Evolutionary conservation across 2,888 invertebrate species (phyloP).

Genomic region (Cacoxenus indagator): DNA sequence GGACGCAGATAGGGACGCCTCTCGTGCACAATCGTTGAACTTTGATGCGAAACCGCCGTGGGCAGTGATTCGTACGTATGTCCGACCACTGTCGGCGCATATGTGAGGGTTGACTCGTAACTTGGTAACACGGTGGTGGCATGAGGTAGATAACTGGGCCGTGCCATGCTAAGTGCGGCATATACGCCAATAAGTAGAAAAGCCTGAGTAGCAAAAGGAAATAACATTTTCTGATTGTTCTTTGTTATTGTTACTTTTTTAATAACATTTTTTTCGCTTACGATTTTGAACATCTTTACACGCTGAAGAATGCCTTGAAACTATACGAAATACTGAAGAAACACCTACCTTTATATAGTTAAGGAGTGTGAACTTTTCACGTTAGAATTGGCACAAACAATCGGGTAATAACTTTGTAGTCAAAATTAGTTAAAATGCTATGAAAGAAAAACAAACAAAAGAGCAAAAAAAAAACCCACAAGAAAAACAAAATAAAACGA

Average conservation of each 20-base stretch:
- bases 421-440: slow-evolving; percentile 1
- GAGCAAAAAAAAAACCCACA: not conserved
- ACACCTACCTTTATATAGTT: slow-evolving; percentile 50
- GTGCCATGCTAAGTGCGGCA: slow-evolving; percentile 41
- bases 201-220: slow-evolving; percentile 32
- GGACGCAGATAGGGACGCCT: slow-evolving; percentile 66
- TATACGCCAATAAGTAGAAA: slow-evolving; percentile 32
- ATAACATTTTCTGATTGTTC: not conserved
- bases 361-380: slow-evolving; percentile 43
- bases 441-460: not conserved
- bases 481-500: slow-evolving; percentile 6
- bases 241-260: not conserved
- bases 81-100: slow-evolving; percentile 62
- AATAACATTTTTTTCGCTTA: slow-evolving; percentile 40
- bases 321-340: slow-evolving; percentile 46
- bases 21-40: slow-evolving; percentile 68
- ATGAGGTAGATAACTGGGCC: slow-evolving; percentile 54
- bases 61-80: slow-evolving; percentile 58
- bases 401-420: slow-evolving; percentile 45
- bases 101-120: slow-evolving; percentile 54
- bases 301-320: slow-evolving; percentile 32
- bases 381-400: slow-evolving; percentile 63
- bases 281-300: slow-evolving; percentile 60
- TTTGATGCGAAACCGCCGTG: slow-evolving; percentile 67
- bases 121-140: slow-evolving; percentile 34